Conservation (phyloP, 2,888 invertebrate species). For the Cheilosia impressa region DNA sequence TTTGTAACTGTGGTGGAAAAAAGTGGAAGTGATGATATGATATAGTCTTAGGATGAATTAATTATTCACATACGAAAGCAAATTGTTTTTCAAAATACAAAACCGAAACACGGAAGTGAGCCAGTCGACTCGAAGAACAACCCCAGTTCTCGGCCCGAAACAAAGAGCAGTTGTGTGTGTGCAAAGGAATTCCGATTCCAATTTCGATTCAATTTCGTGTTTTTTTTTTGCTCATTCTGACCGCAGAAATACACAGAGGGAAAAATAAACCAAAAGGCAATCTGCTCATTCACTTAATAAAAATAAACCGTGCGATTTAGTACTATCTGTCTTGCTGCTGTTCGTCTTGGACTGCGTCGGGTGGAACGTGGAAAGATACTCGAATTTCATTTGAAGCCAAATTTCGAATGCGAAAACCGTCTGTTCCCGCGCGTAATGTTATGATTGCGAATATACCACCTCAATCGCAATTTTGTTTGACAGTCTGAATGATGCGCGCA, state of each 20-base stretch:
- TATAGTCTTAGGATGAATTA: slow-evolving; percentile 22
- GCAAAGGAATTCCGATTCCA: slow-evolving; percentile 38
- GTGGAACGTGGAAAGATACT: slow-evolving; percentile 21
- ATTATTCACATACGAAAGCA: slow-evolving; percentile 10
- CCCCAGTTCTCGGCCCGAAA: slow-evolving; percentile 2
- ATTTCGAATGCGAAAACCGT: slow-evolving; percentile 14
- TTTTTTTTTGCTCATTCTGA: slow-evolving; percentile 1
- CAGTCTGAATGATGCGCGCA: slow-evolving; percentile 56
- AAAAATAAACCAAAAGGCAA: slow-evolving; percentile 34
- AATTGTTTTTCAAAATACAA: slow-evolving; percentile 23
- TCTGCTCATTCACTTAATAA: slow-evolving; percentile 45
- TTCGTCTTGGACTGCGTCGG: slow-evolving; percentile 5
- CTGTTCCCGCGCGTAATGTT: slow-evolving; percentile 52
- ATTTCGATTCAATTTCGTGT: slow-evolving; percentile 33
- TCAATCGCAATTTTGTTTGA: slow-evolving; percentile 28
- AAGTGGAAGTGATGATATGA: slow-evolving; percentile 36
- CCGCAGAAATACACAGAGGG: not conserved
- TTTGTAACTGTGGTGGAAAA: slow-evolving; percentile 13
- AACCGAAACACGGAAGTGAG: slow-evolving; percentile 45
- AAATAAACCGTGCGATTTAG: slow-evolving; percentile 46
- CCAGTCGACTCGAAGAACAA: slow-evolving; percentile 20
- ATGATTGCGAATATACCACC: slow-evolving; percentile 48
- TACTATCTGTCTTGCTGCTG: slow-evolving; percentile 16
- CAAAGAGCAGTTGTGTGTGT: slow-evolving; percentile 30
- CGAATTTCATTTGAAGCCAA: slow-evolving; percentile 33